Conservation (phyloP, 2,797 vertebrate genomes). For the Thripadectes ignobilis region DNA sequence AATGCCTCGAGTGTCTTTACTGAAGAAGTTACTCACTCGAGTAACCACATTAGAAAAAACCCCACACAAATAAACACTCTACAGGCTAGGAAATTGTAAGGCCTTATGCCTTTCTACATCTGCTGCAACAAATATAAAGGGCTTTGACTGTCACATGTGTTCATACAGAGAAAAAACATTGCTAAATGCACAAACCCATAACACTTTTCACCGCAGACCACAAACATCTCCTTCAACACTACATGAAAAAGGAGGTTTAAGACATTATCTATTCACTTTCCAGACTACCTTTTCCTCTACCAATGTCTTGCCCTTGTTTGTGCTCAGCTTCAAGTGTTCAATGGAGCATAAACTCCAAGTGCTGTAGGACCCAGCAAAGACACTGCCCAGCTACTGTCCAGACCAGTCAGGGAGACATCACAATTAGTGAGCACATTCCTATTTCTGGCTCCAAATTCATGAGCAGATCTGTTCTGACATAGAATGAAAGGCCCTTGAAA, state of each 20-base stretch:
- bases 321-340: background rate
- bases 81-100: conserved; percentile 14
- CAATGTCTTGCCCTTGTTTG: background rate
- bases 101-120: background rate
- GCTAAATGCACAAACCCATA: background rate
- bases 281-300: background rate
- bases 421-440: background rate
- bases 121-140: background rate
- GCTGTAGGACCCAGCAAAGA: background rate
- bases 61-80: background rate
- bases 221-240: background rate
- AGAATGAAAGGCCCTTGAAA: background rate
- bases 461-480: background rate
- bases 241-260: background rate
- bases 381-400: background rate
- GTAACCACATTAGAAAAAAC: background rate
- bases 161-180: background rate
- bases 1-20: accelerated
- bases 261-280: background rate
- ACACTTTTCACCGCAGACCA: conserved; percentile 17
- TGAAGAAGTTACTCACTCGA: background rate
- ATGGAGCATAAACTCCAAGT: background rate
- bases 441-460: background rate
- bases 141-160: background rate
- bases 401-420: background rate